These are phyloP conservation scores for Dipodomys ordii DNA, from an alignment of 2,113 vertebrate genomes.

Conservation along the genomic window DNA sequence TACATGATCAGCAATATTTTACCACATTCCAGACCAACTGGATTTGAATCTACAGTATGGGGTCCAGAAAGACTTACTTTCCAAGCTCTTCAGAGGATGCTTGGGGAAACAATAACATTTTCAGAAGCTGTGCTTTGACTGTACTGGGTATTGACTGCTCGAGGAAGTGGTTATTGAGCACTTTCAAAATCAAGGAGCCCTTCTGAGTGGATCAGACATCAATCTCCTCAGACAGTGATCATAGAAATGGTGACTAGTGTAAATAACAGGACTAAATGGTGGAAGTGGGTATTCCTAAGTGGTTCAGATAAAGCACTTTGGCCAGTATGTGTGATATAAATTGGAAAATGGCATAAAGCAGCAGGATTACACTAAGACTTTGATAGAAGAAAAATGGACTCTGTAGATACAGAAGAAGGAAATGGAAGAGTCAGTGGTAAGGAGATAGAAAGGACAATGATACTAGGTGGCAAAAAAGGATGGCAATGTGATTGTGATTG, in stretches of 20 bases:
- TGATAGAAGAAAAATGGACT: neutral
- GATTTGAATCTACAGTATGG: neutral
- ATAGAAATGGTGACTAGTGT: neutral
- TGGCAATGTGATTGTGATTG: neutral
- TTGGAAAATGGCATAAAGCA: neutral
- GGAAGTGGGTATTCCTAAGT: neutral
- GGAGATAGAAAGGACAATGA: neutral
- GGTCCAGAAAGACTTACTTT: neutral
- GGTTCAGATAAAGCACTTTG: neutral
- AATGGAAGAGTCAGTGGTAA: neutral
- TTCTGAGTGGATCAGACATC: neutral
- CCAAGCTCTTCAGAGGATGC: neutral
- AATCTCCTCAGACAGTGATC: neutral
- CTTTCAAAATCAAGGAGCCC: neutral
- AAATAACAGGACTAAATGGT: neutral
- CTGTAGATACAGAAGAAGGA: neutral
- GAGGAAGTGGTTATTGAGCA: neutral
- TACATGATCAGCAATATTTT: neutral
- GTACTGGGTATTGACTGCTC: neutral
- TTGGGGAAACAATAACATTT: neutral
- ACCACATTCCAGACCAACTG: neutral
- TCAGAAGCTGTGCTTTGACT: neutral
- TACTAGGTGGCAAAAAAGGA: neutral
- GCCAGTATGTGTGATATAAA: neutral
- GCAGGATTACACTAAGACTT: neutral